A percentile compares a stretch with the other conserved stretches of the same genome.
Conservation (phyloP, 2,113 vertebrate species). For the Rhombomys opimus region DNA sequence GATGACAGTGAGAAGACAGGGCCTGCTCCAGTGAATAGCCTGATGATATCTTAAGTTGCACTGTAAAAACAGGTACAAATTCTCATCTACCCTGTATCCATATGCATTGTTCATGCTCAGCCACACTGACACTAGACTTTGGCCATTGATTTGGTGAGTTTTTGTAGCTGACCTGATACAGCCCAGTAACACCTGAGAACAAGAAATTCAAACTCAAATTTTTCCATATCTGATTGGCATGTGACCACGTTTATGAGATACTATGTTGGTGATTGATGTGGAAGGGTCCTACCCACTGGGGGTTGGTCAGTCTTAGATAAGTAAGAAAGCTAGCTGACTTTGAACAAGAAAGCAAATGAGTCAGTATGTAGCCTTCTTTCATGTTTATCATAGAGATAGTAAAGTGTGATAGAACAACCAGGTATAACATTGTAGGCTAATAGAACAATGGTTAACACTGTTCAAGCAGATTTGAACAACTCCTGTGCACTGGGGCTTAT, state of each 20-base stretch:
- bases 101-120: background rate
- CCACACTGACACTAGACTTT: background rate
- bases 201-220: background rate
- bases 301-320: too few relatives aligned
- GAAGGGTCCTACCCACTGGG: too few relatives aligned
- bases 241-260: background rate
- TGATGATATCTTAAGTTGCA: background rate
- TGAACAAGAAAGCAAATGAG: background rate
- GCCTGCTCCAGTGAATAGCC: background rate
- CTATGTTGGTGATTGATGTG: background rate
- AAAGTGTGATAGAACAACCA: background rate
- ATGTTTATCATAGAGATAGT: background rate
- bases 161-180: background rate
- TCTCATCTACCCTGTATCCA: background rate
- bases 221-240: background rate
- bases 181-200: background rate
- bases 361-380: background rate
- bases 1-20: background rate
- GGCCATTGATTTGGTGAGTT: background rate
- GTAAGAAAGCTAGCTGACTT: background rate
- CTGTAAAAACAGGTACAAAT: background rate
- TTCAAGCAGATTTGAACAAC: background rate
- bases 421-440: background rate
- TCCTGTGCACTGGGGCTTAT: rapidly evolving
- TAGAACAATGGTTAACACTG: background rate